phyloP scores from a whole-genome alignment of 2,888 invertebrate species.

The Tenthredo notha region DNA sequence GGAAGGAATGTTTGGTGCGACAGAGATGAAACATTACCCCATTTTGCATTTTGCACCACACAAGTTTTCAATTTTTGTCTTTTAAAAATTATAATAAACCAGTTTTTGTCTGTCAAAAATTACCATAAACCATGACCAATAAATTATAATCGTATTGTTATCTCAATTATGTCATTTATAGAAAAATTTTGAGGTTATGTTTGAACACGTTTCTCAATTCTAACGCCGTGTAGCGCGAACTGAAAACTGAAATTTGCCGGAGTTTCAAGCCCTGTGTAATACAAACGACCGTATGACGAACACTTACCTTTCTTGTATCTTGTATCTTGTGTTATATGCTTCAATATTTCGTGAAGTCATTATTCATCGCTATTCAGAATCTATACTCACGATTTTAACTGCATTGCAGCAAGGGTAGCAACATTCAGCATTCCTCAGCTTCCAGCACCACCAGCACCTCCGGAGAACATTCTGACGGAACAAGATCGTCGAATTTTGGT shows the following conservation, averaged over 20 bases:
- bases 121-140: background rate
- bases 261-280: too few relatives aligned
- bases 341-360: background rate
- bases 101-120: background rate
- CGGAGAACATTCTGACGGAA: constrained; percentile 87
- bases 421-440: constrained; percentile 82
- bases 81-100: background rate
- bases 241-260: too few relatives aligned
- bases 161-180: too few relatives aligned
- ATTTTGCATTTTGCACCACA: background rate
- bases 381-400: constrained; percentile 17
- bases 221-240: too few relatives aligned
- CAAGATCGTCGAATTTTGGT: constrained; percentile 87
- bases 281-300: background rate
- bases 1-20: too few relatives aligned
- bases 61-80: background rate
- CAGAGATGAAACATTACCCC: too few relatives aligned
- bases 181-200: too few relatives aligned
- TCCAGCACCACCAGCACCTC: constrained; percentile 87
- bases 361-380: constrained; percentile 23
- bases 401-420: constrained; percentile 78
- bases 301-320: background rate
- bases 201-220: too few relatives aligned
- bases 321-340: background rate
- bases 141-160: background rate